Conservation (phyloP, 2,888 invertebrate species). For the Trypoxylon attenuatum region DNA sequence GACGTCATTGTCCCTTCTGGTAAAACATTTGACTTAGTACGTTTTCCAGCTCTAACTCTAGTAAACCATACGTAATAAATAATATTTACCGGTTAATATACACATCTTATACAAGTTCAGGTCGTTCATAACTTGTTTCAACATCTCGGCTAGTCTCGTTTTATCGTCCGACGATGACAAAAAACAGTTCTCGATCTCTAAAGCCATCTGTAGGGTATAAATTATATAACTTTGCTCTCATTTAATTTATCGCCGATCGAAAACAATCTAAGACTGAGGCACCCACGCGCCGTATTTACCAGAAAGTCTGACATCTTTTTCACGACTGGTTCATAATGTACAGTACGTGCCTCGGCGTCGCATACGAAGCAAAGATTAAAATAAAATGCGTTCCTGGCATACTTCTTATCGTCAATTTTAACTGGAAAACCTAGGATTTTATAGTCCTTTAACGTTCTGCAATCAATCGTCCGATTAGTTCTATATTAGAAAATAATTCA, state of each 20-base stretch:
- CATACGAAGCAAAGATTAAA: slow-evolving; percentile 97
- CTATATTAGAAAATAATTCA: no score
- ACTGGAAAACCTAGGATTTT: slow-evolving; percentile 96
- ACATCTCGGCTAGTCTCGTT: slow-evolving; percentile 82
- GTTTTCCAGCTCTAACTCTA: slow-evolving; percentile 79
- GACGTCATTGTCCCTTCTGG: slow-evolving; percentile 90
- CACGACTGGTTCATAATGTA: slow-evolving; percentile 95
- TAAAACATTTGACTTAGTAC: slow-evolving; percentile 72
- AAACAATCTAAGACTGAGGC: no score
- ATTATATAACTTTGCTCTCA: not conserved
- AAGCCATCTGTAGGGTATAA: slow-evolving; percentile 78
- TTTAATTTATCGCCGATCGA: no score
- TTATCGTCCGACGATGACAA: slow-evolving; percentile 84
- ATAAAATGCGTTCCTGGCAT: slow-evolving; percentile 94
- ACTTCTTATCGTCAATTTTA: slow-evolving; percentile 90
- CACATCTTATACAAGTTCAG: slow-evolving; percentile 88
- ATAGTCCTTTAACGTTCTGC: slow-evolving; percentile 84
- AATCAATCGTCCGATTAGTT: no score
- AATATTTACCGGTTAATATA: slow-evolving; percentile 80
- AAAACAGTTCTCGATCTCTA: slow-evolving; percentile 91
- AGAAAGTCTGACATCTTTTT: slow-evolving; percentile 95
- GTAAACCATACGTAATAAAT: slow-evolving; percentile 1
- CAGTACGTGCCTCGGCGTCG: slow-evolving; percentile 90
- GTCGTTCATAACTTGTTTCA: slow-evolving; percentile 87
- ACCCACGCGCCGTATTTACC: no score